Conservation (phyloP, 2,888 invertebrate species). For the Odontomyia ornata region DNA sequence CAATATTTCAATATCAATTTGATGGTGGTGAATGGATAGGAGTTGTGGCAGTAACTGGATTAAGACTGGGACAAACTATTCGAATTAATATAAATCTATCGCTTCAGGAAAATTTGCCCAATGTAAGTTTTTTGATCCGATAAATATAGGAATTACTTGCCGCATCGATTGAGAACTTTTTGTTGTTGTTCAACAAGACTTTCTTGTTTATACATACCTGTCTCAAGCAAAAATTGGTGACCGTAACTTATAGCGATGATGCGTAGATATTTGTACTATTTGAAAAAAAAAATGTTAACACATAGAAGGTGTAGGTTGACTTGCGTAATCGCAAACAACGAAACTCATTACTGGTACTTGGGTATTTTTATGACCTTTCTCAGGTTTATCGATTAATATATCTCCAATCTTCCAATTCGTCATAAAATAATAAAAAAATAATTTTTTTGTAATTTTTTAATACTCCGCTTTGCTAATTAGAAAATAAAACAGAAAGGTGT, state of each 20-base stretch:
- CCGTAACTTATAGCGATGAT: too few species aligned
- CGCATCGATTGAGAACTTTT: background rate
- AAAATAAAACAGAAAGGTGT: too few species aligned
- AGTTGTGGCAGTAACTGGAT: constrained; percentile 9
- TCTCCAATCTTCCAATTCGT: background rate
- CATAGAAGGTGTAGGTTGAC: background rate
- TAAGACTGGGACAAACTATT: constrained; percentile 53
- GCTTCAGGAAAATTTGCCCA: constrained; percentile 59
- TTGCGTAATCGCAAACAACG: background rate
- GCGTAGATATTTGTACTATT: background rate
- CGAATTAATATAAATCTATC: constrained; percentile 59
- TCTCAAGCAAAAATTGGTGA: too few species aligned
- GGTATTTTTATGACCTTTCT: background rate
- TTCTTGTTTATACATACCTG: too few species aligned
- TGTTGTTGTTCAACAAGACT: background rate
- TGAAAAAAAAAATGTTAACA: background rate
- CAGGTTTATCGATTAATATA: background rate
- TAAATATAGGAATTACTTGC: background rate
- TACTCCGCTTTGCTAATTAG: too few species aligned
- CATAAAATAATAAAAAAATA: background rate
- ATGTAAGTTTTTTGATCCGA: constrained; percentile 58
- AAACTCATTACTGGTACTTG: background rate
- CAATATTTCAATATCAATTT: constrained; percentile 35
- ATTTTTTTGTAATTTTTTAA: background rate
- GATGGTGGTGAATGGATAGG: constrained; percentile 36